phyloP scores from a whole-genome alignment of 2,888 invertebrate genomes.

The Hololepta plana region DNA sequence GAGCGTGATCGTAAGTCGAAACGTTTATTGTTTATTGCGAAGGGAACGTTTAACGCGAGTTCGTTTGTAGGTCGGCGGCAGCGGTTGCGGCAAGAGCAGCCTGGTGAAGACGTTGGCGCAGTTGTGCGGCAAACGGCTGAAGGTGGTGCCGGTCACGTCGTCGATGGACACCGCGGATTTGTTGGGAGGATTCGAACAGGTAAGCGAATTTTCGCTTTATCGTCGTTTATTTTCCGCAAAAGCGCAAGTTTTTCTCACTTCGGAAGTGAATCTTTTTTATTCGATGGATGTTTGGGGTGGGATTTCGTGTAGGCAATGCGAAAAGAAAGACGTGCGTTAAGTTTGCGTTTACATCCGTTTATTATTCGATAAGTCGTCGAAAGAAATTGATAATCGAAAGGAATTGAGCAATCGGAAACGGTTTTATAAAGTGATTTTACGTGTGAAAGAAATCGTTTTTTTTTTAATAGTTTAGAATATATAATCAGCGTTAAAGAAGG shows the following conservation, averaged over 20 bases:
- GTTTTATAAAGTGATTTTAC: too few relatives aligned
- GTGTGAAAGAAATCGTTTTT: too few relatives aligned
- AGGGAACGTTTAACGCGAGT: too few relatives aligned
- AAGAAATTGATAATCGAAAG: too few relatives aligned
- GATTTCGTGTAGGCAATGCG: too few relatives aligned
- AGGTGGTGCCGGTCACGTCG: constrained; percentile 67
- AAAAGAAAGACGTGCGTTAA: constrained; percentile 1
- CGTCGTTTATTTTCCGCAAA: neutral
- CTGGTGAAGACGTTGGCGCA: constrained; percentile 58
- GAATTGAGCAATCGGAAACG: too few relatives aligned
- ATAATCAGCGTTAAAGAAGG: too few relatives aligned
- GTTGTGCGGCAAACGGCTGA: constrained; percentile 53
- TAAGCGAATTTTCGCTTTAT: constrained; percentile 22
- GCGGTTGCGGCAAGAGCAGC: constrained; percentile 65
- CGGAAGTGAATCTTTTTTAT: neutral
- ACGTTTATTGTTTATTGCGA: constrained; percentile 3
- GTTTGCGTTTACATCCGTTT: neutral
- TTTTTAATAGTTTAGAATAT: too few relatives aligned
- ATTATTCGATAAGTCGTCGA: too few relatives aligned
- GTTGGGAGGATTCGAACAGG: constrained; percentile 96
- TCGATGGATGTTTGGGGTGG: too few relatives aligned
- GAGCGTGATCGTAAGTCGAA: constrained; percentile 8
- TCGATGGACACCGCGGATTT: constrained; percentile 91
- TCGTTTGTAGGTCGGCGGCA: constrained; percentile 42
- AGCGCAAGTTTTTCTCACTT: neutral